Evolutionary conservation across 2,797 vertebrate species (phyloP).

Genomic region (Tauraco hartlaubi): DNA sequence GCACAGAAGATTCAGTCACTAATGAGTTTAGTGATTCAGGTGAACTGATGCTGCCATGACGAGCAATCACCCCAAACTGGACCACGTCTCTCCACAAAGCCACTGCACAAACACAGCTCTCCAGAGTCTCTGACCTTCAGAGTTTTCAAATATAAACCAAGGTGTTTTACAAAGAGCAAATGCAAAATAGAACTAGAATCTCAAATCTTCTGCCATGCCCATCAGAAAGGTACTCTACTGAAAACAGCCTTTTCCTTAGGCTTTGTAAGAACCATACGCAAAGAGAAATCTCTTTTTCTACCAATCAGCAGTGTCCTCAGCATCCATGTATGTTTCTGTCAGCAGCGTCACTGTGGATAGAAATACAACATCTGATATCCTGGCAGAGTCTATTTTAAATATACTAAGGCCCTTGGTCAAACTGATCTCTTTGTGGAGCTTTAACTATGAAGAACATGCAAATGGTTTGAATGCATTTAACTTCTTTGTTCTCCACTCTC

Average conservation of each 20-base stretch:
- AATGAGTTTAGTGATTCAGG: background rate
- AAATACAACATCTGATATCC: no score
- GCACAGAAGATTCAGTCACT: background rate
- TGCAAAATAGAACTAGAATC: background rate
- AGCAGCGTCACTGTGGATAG: background rate
- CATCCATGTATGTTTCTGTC: background rate
- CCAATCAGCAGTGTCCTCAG: background rate
- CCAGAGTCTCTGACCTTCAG: background rate
- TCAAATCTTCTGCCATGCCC: background rate
- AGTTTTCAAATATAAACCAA: background rate
- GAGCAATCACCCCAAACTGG: background rate
- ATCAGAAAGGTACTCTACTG: background rate
- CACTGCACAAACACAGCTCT: background rate
- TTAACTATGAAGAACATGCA: background rate
- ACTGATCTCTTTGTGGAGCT: background rate
- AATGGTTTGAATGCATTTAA: background rate
- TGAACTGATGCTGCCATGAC: background rate
- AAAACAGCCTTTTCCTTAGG: background rate
- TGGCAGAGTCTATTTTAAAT: background rate
- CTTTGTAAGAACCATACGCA: background rate
- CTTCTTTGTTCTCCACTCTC: background rate
- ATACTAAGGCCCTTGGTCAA: background rate
- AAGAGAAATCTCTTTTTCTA: background rate
- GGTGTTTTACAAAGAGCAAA: background rate
- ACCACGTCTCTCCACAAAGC: background rate